Evolutionary conservation across 2,113 vertebrate genomes (phyloP).

Genomic region (Rallus limicola): DNA sequence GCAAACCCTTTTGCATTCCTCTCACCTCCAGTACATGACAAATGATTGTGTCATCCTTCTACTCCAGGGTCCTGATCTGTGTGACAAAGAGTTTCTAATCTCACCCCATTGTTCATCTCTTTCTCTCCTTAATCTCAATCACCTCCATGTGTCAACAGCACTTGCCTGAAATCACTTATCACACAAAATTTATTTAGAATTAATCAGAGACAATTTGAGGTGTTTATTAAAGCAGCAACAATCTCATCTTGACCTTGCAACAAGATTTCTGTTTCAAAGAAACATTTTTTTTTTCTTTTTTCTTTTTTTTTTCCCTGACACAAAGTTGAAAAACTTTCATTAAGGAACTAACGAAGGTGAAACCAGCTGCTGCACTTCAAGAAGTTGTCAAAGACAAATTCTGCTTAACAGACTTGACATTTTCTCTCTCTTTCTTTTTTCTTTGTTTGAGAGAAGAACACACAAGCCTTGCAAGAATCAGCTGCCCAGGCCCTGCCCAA

Average conservation of each 20-base stretch:
- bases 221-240: slow-evolving; percentile 55
- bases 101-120: slow-evolving; percentile 51
- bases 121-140: slow-evolving; percentile 60
- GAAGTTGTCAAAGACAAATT: background rate
- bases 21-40: background rate
- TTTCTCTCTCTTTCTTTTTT: background rate
- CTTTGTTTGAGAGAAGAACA: background rate
- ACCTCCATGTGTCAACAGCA: slow-evolving; percentile 37
- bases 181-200: slow-evolving; percentile 24
- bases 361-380: background rate
- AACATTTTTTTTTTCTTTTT: background rate
- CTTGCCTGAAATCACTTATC: slow-evolving; percentile 53
- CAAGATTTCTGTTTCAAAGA: slow-evolving; percentile 2
- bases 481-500: background rate
- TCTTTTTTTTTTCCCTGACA: background rate
- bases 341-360: background rate
- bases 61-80: slow-evolving; percentile 18
- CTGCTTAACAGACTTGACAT: background rate
- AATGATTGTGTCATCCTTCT: slow-evolving; percentile 33
- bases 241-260: slow-evolving; percentile 60
- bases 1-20: slow-evolving; percentile 17
- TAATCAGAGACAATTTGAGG: slow-evolving; percentile 59
- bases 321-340: background rate
- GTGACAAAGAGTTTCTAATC: slow-evolving; percentile 54
- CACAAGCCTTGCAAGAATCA: background rate